Conservation (phyloP, 2,888 invertebrate species). For the Apantesis nais region DNA sequence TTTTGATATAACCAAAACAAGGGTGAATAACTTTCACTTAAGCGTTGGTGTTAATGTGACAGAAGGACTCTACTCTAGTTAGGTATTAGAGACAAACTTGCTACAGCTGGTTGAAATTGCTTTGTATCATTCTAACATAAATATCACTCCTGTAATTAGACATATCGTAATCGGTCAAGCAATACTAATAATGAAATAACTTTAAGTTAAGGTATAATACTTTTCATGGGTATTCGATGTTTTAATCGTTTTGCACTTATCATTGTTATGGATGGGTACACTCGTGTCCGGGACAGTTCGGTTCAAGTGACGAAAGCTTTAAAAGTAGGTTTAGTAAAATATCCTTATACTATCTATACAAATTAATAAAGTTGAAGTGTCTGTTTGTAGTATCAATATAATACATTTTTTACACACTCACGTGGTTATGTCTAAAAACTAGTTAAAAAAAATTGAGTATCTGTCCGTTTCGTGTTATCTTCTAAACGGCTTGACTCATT, state of each 20-base stretch:
- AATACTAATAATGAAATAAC: neutral
- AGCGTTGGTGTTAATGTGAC: conserved; percentile 69
- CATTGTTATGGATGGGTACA: neutral
- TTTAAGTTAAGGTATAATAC: neutral
- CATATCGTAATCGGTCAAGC: conserved; percentile 41
- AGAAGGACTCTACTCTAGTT: conserved; percentile 62
- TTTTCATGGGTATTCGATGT: neutral
- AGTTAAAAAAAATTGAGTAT: too few relatives aligned
- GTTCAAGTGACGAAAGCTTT: neutral
- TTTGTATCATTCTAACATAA: conserved; percentile 39
- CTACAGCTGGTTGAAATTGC: conserved; percentile 56
- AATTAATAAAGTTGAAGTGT: too few relatives aligned
- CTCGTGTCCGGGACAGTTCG: neutral
- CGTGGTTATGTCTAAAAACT: too few relatives aligned
- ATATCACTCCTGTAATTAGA: conserved; percentile 52
- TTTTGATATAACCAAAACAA: conserved; percentile 81
- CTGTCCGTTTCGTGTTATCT: too few relatives aligned
- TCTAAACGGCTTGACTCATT: too few relatives aligned
- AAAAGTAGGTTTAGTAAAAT: too few relatives aligned
- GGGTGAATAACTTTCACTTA: conserved; percentile 67
- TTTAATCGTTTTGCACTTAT: neutral
- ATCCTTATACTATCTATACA: neutral
- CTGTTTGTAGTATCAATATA: too few relatives aligned
- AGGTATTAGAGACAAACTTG: conserved; percentile 64
- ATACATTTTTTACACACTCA: too few relatives aligned